Base-by-base conservation (phyloP, 2,797 vertebrate genomes). In the Bradypodion pumilum region DNA sequence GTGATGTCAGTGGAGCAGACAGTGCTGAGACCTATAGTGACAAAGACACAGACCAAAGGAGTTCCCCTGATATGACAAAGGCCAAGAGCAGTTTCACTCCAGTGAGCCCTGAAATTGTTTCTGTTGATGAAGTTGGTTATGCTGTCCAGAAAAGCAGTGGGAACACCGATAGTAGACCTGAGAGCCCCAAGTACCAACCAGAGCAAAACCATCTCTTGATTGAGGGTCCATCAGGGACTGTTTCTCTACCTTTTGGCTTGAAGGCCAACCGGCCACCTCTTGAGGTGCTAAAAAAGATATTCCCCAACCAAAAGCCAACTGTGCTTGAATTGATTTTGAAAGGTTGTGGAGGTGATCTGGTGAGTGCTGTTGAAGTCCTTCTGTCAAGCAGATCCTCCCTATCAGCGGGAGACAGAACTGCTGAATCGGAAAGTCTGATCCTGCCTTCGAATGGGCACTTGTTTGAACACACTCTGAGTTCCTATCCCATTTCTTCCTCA, bases 211-310 rank as follows among this genome's bases (percentile, higher is more conserved):
- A 97, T 66, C 95, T 98, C 60, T 91, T 98, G 88, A 98, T 98
- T 35, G 98, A 99, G 89, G 98, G 98, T 85, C 97, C 98, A 2
- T 95, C 97, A 0, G 98, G 98, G n/a, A 97, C 98, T 25, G 96
- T 99, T 86, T 97, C 95, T 79, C 96, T 99, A 78, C 98, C 98
- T 63, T 97, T 98, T 91, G 97, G 97, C 94, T 94, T 99, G 77
- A 96, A 98, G 79, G 97, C 97, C 91, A 98, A 99, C 95, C 96
- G 97, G 27, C 98, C 98, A 0, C 98, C 98, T 0, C 95, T 99
- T 62, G 98, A 99, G 75, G 98, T 99, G 74, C 94, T 99, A 69
- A 98, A 98, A 93, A 99, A 98, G 94, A 99, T 99, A 87, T 99
- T 99, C 90, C 98, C 98, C 4, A 94, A 94, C 62, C 98, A 99